Percentiles rank a stretch among this genome's conserved stretches.
These are phyloP conservation scores for Heterochromis multidens DNA, from an alignment of 2,113 vertebrate species.

Conservation along the genomic window DNA sequence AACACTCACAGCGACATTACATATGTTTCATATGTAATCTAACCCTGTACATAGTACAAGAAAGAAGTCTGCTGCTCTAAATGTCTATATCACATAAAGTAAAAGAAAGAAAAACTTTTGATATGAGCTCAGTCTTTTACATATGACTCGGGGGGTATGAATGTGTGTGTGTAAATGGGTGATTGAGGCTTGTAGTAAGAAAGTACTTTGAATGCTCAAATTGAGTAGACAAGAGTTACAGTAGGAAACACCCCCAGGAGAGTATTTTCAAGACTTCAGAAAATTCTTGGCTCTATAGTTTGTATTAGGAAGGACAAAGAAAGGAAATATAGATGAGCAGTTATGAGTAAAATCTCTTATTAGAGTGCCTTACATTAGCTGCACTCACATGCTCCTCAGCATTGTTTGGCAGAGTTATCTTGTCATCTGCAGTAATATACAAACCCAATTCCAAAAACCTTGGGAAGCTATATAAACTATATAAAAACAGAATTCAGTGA, in stretches of 20 bases:
- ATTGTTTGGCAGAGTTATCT: neutral
- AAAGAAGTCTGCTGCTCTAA: neutral
- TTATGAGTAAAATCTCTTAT: slow-evolving; percentile 2
- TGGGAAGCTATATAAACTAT: neutral
- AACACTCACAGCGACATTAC: neutral
- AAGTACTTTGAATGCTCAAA: neutral
- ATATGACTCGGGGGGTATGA: no score
- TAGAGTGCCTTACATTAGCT: neutral
- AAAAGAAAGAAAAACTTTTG: no score
- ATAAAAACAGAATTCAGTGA: neutral
- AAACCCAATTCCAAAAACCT: neutral
- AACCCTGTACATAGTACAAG: neutral
- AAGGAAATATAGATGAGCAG: slow-evolving; percentile 9
- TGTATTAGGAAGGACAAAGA: slow-evolving; percentile 7
- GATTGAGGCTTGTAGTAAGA: neutral
- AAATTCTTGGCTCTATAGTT: slow-evolving; percentile 1
- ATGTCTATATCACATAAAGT: neutral
- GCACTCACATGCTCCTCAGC: neutral
- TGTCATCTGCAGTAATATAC: neutral
- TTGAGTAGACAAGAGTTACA: neutral
- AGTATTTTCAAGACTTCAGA: neutral
- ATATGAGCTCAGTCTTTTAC: no score
- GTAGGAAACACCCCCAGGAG: neutral
- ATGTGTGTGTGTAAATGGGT: neutral
- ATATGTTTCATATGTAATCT: neutral